Base-by-base conservation (phyloP, 1,140 invertebrate species). In the Mylabris phalerata region DNA sequence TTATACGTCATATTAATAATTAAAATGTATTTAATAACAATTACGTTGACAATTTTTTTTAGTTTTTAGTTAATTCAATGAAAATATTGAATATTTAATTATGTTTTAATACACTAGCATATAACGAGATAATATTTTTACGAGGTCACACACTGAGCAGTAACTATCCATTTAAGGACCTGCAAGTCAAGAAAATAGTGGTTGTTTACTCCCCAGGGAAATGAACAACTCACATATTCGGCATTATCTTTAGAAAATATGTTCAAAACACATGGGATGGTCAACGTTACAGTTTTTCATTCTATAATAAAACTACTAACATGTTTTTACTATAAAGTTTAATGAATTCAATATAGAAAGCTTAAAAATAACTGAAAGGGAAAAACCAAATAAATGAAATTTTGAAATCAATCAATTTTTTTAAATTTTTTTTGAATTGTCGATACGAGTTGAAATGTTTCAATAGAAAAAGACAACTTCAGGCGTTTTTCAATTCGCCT, bases 51-150 rank as follows among this genome's bases (percentile, higher is more conserved):
- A 32, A 7, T 0, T 32, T 32, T n/a, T 32, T 32, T 5, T 32
- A 4, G 32, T 32, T 32, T 5, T 32, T 32, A 7, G 7, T 32
- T 32, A 32, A 32, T 32, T 32, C 7, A 7, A 32, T 32, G 7
- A 7, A 5, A 32, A 5, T 32, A 7, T 4, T 32, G 32, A 32
- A 32, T 32, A 32, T 32, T 5, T 7, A 32, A 32, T 7, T 32
- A 7, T 5, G 32, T 32, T 32, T 32, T 32, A 32, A 32, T 32
- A 32, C 32, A 32, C 4, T 32, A 32, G 4, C 0, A 44, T 62
- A 65, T 65, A 67, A 65, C 61, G 59, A 60, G 57, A 68, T 67
- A 67, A 68, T 68, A 63, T 68, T 68, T 68, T 67, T 65, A 68
- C 61, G 63, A 55, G 65, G 59, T 68, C 65, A 62, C 63, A 67